Base-by-base conservation (phyloP, 1,140 invertebrate species). In the Zaprionus ghesquierei region DNA sequence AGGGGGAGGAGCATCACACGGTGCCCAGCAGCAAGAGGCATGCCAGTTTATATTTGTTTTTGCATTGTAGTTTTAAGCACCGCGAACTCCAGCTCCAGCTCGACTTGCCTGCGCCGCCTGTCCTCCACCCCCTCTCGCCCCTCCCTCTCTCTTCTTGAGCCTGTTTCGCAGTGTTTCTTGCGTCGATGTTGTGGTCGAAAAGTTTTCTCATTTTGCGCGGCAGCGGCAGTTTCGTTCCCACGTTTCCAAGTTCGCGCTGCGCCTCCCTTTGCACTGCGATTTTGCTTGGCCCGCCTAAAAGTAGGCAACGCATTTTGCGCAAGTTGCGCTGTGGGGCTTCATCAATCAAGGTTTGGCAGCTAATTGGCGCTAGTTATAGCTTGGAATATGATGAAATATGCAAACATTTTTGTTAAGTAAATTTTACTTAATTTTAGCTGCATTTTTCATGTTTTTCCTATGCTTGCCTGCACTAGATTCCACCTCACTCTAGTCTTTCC, bases 131-230 rank as follows among this genome's bases (percentile, higher is more conserved):
- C 8, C 25, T 31, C 13, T n/a, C n/a, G n/a, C 44, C 15, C 12
- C 31, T 8, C 8, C 29, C 31, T 22, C 41, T 29, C 31, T 5
- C 27, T 3, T 35, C 18, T 8, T 22, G 13, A 27, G n/a, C 2
- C 60, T 35, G 29, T 51, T n/a, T 53, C 50, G 22, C 33, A 38
- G 50, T 63, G 61, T 54, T 63, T 63, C 55, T 72, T 68, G 63
- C 69, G 63, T 68, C 84, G 79, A 79, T 86, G 82, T 86, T 86
- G 82, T 87, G 82, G 82, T 86, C 82, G 82, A 87, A 86, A 86
- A 86, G 82, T 86, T 86, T 86, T 86, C 82, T 86, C 82, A 86
- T 86, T 86, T 87, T 79, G 82, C 82, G 81, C 74, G 76, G 82
- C 75, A 72, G 63, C 68, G 51, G 54, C 56, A 76, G 61, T 84